Percentiles rank a stretch among this genome's conserved stretches.
These are phyloP conservation scores for Cercopithecus diana DNA, from an alignment of 2,797 vertebrate species.

Conservation along the genomic window DNA sequence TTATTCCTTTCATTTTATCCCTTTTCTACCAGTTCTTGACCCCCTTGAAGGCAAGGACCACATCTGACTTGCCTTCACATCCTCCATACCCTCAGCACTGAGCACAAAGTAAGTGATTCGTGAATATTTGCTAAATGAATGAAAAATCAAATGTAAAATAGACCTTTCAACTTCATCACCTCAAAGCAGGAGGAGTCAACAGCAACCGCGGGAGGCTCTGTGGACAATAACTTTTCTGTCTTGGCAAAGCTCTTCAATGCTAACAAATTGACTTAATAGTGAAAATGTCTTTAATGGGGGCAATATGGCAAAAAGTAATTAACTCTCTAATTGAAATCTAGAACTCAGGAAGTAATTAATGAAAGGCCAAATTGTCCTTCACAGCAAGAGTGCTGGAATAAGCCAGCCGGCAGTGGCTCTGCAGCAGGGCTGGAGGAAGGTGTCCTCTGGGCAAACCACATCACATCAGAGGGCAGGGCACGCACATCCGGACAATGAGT, in stretches of 20 bases:
- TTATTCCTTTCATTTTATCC: neutral
- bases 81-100: neutral
- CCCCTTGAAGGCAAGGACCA: neutral
- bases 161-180: neutral
- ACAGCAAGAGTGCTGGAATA: conserved; percentile 54
- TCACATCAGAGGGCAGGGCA: neutral
- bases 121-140: neutral
- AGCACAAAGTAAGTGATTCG: neutral
- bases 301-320: conserved; percentile 85
- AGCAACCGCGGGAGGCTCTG: rapidly evolving
- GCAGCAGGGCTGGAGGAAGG: neutral
- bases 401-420: neutral
- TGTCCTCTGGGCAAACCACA: neutral
- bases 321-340: conserved; percentile 85
- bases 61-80: neutral
- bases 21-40: neutral
- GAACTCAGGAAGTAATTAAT: conserved; percentile 83
- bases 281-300: conserved; percentile 82
- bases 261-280: conserved; percentile 82
- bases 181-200: neutral
- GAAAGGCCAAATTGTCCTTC: conserved; percentile 82
- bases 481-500: neutral
- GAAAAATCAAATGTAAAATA: neutral
- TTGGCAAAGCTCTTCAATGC: conserved; percentile 64
- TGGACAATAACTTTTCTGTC: neutral